Base-by-base conservation (phyloP, 2,113 vertebrate genomes). In the Sigmodon hispidus region DNA sequence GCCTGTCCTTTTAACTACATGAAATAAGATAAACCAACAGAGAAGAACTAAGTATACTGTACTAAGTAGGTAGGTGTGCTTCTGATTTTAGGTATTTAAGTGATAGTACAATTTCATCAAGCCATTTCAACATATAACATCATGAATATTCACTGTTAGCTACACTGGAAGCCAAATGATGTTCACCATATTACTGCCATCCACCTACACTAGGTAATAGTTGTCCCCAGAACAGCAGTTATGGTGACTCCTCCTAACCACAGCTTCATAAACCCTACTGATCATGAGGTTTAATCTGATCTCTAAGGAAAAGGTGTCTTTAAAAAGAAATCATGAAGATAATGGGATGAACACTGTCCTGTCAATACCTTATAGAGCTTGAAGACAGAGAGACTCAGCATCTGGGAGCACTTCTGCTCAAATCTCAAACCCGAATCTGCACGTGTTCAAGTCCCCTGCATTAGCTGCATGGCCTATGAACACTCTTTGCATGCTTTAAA, bases 1-100 rank as follows among this genome's bases (percentile, higher is more conserved):
- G n/a, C n/a, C n/a, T n/a, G n/a, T n/a, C n/a, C n/a, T 94, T 94
- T 96, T 90, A 95, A 92, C 79, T 59, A 94, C 21, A 86, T 11
- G 59, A 12, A 13, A 89, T 16, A 87, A 76, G 21, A 96, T 89
- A 76, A 87, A 75, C 80, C 75, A 63, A 87, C 63, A 92, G 77
- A 93, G 85, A 50, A 93, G 4, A 89, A 92, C 61, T 75, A 95
- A 91, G 89, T 72, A 94, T 72, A 94, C 0, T 75, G 34, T 69
- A 96, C 70, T 85, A 34, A 65, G 59, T 87, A 92, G 69, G 79
- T 63, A 93, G 43, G 43, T 86, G 11, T 96, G 43, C 75, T 93
- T 93, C 87, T 96, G 87, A 93, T 87, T 94, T 69, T 17, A n/a
- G 63, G 40, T 16, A 91, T 90, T 92, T 83, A 95, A 95, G 57